phyloP scores from a whole-genome alignment of 2,113 vertebrate genomes.

The Phyllostomus discolor region DNA sequence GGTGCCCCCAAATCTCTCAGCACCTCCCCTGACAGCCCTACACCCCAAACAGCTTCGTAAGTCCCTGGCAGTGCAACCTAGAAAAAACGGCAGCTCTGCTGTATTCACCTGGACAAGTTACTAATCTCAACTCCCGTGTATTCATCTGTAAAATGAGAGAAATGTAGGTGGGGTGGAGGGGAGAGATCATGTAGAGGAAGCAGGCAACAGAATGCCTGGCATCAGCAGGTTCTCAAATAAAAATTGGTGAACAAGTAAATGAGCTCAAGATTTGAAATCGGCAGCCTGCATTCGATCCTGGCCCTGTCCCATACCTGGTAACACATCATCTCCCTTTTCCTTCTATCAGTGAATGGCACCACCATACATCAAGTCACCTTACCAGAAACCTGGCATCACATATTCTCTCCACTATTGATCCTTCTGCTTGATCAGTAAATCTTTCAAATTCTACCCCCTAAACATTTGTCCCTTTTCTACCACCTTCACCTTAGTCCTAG shows the following conservation, averaged over 20 bases:
- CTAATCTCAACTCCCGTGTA: neutral
- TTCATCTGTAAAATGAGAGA: neutral
- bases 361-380: fast-evolving
- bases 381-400: neutral
- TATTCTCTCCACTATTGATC: neutral
- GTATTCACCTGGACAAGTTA: neutral
- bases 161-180: neutral
- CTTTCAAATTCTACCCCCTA: neutral
- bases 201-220: neutral
- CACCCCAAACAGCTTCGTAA: neutral
- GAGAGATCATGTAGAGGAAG: neutral
- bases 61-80: neutral
- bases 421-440: fast-evolving
- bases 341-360: neutral
- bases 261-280: neutral
- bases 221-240: neutral
- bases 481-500: neutral
- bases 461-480: neutral
- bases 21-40: neutral
- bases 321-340: neutral
- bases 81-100: neutral
- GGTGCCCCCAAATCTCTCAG: neutral
- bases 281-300: neutral
- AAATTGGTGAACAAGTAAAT: neutral
- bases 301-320: neutral